These are phyloP conservation scores for Whitmania pigra DNA, from an alignment of 1,140 invertebrate genomes.

Conservation along the genomic window DNA sequence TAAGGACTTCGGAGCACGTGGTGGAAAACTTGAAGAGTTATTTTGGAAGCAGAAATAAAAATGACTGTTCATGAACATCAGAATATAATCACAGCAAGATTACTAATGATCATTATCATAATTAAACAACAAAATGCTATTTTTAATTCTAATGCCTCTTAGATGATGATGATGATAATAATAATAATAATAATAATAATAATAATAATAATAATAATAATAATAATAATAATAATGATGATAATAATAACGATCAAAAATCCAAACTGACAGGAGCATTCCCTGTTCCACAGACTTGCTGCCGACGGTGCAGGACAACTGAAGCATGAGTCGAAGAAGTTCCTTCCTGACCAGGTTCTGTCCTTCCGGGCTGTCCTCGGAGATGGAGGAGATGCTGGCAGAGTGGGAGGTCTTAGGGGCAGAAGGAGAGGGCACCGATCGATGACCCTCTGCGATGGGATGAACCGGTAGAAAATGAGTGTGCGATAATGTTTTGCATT, in stretches of 20 bases:
- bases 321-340: slow-evolving; percentile 44
- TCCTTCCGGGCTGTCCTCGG: slow-evolving; percentile 24
- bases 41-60: no score
- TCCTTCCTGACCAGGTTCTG: slow-evolving; percentile 44
- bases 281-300: slow-evolving; percentile 47
- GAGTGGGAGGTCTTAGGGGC: slow-evolving; percentile 15
- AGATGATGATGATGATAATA: no score
- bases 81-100: no score
- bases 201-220: no score
- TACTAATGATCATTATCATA: background rate
- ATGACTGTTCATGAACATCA: no score
- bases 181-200: no score
- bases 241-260: no score
- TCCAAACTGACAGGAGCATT: slow-evolving; percentile 43
- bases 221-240: no score
- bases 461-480: background rate
- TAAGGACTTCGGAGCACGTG: no score
- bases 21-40: background rate
- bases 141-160: no score
- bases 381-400: slow-evolving; percentile 33
- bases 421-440: slow-evolving; percentile 10
- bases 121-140: no score
- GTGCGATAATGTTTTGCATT: background rate
- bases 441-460: background rate
- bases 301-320: slow-evolving; percentile 46